phyloP scores from a whole-genome alignment of 2,113 vertebrate genomes.

The Ovis canadensis region DNA sequence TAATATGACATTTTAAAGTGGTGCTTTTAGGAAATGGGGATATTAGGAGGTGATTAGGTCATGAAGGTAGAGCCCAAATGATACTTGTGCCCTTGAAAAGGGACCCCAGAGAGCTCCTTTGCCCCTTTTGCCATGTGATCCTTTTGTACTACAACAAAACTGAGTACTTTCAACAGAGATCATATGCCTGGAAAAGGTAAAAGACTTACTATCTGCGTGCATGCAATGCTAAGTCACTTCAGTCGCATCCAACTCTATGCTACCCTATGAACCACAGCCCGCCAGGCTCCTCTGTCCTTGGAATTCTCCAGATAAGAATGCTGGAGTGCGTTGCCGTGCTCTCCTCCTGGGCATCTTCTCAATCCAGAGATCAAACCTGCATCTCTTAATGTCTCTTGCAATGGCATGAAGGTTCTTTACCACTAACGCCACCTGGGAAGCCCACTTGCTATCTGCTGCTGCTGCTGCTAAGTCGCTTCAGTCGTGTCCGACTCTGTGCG shows the following conservation, averaged over 20 bases:
- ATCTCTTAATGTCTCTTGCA: background rate
- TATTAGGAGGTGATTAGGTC: background rate
- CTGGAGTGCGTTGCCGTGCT: background rate
- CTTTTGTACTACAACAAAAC: background rate
- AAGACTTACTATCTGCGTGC: background rate
- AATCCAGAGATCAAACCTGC: background rate
- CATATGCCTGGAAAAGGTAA: background rate
- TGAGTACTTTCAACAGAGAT: background rate
- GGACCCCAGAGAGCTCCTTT: background rate
- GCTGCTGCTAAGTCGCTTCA: no score
- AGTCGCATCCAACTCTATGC: background rate
- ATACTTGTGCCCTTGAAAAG: background rate
- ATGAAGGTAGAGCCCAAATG: background rate
- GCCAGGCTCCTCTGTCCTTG: background rate
- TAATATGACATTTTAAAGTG: background rate
- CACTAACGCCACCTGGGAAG: background rate
- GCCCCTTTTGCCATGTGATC: background rate
- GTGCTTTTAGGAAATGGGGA: background rate
- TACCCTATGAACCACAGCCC: background rate
- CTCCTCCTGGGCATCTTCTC: background rate
- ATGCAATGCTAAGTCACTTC: background rate
- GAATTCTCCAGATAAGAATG: background rate
- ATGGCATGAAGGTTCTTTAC: background rate
- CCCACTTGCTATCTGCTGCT: background rate
- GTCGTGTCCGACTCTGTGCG: no score